Evolutionary conservation across 2,113 vertebrate genomes (phyloP).

Genomic region (Centropristis striata): DNA sequence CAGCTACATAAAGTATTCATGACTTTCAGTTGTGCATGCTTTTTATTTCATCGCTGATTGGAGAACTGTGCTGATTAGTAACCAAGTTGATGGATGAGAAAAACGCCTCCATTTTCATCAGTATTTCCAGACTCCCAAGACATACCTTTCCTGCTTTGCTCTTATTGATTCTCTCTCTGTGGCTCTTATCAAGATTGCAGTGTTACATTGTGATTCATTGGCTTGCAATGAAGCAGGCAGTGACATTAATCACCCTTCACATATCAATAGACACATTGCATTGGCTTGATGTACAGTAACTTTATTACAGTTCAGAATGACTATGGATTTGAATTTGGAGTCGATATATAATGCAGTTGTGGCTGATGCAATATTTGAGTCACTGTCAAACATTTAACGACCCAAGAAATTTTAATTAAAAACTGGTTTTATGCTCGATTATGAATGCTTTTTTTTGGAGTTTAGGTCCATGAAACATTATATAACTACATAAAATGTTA

Average conservation of each 20-base stretch:
- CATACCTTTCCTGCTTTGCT: slow-evolving; percentile 68
- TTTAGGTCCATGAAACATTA: background rate
- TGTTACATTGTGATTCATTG: slow-evolving; percentile 76
- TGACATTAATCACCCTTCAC: slow-evolving; percentile 79
- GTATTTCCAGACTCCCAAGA: slow-evolving; percentile 65
- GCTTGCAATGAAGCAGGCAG: slow-evolving; percentile 66
- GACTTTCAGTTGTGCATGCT: slow-evolving; percentile 31
- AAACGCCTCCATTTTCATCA: slow-evolving; percentile 78
- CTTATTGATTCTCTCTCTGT: slow-evolving; percentile 77
- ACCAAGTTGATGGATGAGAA: slow-evolving; percentile 69
- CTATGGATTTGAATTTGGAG: slow-evolving; percentile 33
- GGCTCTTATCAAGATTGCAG: slow-evolving; percentile 84
- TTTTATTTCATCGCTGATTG: slow-evolving; percentile 64
- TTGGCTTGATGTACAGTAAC: slow-evolving; percentile 56
- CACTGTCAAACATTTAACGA: slow-evolving; percentile 20
- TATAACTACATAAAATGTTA: background rate
- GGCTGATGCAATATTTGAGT: slow-evolving; percentile 9
- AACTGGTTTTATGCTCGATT: background rate
- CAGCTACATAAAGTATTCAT: slow-evolving; percentile 54
- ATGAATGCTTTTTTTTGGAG: background rate
- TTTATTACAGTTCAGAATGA: slow-evolving; percentile 63
- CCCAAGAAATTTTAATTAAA: slow-evolving; percentile 9
- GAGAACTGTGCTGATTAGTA: slow-evolving; percentile 65
- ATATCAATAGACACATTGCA: slow-evolving; percentile 68
- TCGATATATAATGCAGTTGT: background rate